Evolutionary conservation across 1,140 invertebrate species (phyloP).

Genomic region (Drosophila albomicans): DNA sequence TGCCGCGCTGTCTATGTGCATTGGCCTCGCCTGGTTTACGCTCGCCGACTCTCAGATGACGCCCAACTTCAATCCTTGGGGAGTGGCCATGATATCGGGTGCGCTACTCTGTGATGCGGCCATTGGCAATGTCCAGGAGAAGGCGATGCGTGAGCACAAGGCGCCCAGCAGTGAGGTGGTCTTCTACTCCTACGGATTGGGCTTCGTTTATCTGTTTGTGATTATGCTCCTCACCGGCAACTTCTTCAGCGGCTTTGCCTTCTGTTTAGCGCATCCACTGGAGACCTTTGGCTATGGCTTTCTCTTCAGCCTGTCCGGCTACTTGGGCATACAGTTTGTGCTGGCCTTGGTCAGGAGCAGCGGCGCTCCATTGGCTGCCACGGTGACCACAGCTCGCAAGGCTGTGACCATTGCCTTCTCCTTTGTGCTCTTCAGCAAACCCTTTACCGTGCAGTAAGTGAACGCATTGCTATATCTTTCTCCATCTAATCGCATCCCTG

Average conservation of each 20-base stretch:
- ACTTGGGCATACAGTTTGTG: conserved; percentile 96
- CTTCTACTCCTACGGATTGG: conserved; percentile 96
- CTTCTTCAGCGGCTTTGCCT: conserved; percentile 90
- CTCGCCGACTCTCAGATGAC: conserved; percentile 95
- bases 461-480: background rate
- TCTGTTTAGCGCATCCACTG: conserved; percentile 91
- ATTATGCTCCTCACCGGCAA: conserved; percentile 91
- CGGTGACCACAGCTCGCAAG: conserved; percentile 94
- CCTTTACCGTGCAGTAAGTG: conserved; percentile 96
- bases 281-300: conserved; percentile 94
- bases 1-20: conserved; percentile 94
- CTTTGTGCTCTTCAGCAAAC: conserved; percentile 97
- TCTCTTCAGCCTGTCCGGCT: conserved; percentile 95
- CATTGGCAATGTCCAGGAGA: conserved; percentile 98
- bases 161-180: conserved; percentile 96
- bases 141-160: conserved; percentile 93
- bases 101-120: conserved; percentile 96
- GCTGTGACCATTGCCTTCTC: conserved; percentile 96
- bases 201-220: conserved; percentile 93
- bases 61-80: conserved; percentile 93
- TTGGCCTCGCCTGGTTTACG: conserved; percentile 96
- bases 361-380: conserved; percentile 96
- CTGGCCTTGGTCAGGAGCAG: conserved; percentile 93
- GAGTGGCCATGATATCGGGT: conserved; percentile 94
- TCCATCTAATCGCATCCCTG: background rate